phyloP scores from a whole-genome alignment of 2,888 invertebrate species.

The Cactoblastis cactorum region DNA sequence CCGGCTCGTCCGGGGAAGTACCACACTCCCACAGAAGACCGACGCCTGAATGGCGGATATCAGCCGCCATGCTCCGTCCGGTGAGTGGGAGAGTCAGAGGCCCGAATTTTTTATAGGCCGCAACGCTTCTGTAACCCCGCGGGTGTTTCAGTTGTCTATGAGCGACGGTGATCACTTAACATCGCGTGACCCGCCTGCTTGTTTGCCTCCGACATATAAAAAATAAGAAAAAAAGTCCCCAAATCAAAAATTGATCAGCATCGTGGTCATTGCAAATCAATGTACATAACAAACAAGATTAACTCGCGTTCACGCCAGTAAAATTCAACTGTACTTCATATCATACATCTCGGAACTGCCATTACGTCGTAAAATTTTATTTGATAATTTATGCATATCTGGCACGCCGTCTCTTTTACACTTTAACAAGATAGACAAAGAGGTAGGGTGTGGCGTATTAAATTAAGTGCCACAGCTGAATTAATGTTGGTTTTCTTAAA shows the following conservation, averaged over 20 bases:
- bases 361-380: slow-evolving; percentile 61
- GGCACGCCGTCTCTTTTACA: slow-evolving; percentile 36
- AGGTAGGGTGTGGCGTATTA: slow-evolving; percentile 34
- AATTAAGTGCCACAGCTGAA: slow-evolving; percentile 57
- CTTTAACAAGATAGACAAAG: slow-evolving; percentile 25
- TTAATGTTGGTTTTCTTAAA: slow-evolving; percentile 55
- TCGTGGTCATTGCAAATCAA: slow-evolving; percentile 9
- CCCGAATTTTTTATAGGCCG: no score
- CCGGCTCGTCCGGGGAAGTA: no score
- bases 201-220: no score
- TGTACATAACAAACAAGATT: slow-evolving; percentile 9
- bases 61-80: no score
- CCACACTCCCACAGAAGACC: no score
- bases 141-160: no score
- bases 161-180: no score
- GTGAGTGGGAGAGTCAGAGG: no score
- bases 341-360: slow-evolving; percentile 13
- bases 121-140: no score
- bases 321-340: slow-evolving; percentile 1
- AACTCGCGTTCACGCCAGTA: slow-evolving; percentile 11
- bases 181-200: no score
- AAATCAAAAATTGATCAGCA: background rate
- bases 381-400: slow-evolving; percentile 56
- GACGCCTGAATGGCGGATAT: no score
- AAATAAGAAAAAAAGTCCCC: no score